Base-by-base conservation (phyloP, 2,113 vertebrate genomes). In the Mirza zaza region DNA sequence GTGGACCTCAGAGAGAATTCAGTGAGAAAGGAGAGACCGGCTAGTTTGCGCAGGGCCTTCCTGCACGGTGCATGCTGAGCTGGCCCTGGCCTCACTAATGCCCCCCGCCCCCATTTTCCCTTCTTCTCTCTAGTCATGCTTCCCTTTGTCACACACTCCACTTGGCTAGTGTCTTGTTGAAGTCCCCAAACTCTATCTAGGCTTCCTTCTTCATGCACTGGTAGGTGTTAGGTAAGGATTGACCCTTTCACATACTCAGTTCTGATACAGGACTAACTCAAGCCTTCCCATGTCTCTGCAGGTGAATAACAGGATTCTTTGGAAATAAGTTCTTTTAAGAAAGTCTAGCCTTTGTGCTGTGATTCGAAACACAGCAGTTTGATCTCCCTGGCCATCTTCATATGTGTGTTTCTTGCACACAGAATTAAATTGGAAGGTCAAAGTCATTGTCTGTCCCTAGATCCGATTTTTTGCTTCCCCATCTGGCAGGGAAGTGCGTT, bases 251-350 rank as follows among this genome's bases (percentile, higher is more conserved):
- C 36, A 88, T 20, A 48, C 42, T 34, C 79, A 89, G 12, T 57
- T 50, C 77, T 48, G 13, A 2, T 21, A 25, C 4, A 79, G 42
- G 59, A 57, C 57, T 12, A 1, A 52, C 42, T 85, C 11, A 3
- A 57, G 50, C 21, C 29, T 87, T 68, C 52, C 42, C 61, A 5
- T 25, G 23, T 68, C 23, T 82, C 65, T 39, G 18, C 34, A 79
- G 59, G 8, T 39, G 65, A 91, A 39, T 27, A 75, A 70, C 23
- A 70, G 67, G 68, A 92, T 32, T 57, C 67, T 73, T 83, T 42
- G 83, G 93, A 90, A 95, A 36, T 32, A 29, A 86, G 42, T 67
- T 50, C 7, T 20, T 63, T 77, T 25, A 87, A 79, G 91, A 71
- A 80, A 94, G 65, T 20, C 18, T 34, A 17, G 68, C 80, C 68